Base-by-base conservation (phyloP, 2,888 invertebrate species). In the Osmoderma eremita region DNA sequence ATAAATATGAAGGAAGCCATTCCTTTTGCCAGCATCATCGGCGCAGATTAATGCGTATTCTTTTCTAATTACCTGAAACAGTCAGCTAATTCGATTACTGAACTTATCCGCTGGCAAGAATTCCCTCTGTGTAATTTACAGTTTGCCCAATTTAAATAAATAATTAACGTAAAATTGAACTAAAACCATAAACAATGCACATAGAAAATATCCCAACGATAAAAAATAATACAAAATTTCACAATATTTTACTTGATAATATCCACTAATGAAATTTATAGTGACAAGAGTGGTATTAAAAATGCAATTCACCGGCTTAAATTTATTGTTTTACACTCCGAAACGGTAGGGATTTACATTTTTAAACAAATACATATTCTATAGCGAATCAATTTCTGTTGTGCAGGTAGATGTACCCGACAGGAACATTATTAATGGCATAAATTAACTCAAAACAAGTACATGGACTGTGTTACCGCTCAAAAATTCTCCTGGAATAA, bases 241-340 rank as follows among this genome's bases (percentile, higher is more conserved):
- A 30, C 24, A 45, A 45, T 30, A 61, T 48, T 61, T 42, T 24
- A 30, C 30, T 61, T 36, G 30, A 42, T 24, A 24, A 17, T 30
- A 30, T 30, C 30, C 30, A 17, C 24, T 30, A 17, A 61, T 17
- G 38, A 30, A 45, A 30, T 61, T 30, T 61, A 48, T 51, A 6
- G 50, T 12, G 13, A 30, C 24, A 30, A 3, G 13, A 2, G 10
- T 5, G n/a, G 13, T 18, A 20, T 20, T 48, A 17, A 20, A 48
- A 12, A 48, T 48, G 18, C 4, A 17, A 45, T 17, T 1, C 3
- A 10, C 0, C 15, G 15, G 8, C 2, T 18, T 13, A 10, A 45
- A 45, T 18, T 15, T 5, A 15, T 13, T 8, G 45, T n/a, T 45
- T 18, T 8, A 45, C 15, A 45, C 18, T 17, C 8, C 6, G 45